Base-by-base conservation (phyloP, 2,797 vertebrate species). In the Poecilia picta region DNA sequence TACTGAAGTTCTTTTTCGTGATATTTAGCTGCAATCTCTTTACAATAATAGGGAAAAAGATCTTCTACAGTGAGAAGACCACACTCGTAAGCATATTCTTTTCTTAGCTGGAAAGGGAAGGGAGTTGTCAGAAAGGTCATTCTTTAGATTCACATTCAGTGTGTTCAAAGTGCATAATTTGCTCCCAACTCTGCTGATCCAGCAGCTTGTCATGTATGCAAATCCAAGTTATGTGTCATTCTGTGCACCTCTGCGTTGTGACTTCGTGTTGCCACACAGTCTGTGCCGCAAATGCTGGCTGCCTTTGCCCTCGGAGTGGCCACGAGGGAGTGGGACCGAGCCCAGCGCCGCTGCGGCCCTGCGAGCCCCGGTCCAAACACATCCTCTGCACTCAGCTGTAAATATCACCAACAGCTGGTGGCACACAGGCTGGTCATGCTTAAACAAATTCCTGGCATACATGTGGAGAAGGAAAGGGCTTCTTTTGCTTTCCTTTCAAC, bases 391-490 rank as follows among this genome's bases (percentile, higher is more conserved):
- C 90, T 95, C 91, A 92, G 91, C 92, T 95, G 95, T 95, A 96
- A 96, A 96, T 96, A 95, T 93, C 96, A 96, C 88, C 84, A 94
- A 94, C 93, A 94, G 96, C 95, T 96, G 92, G 94, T 96, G 96
- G 96, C 95, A 85, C 90, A 81, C 88, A 81, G 93, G 90, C 92
- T 95, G 94, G 89, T 93, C 89, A 90, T 92, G 94, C 94, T 93
- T 95, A 92, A 95, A 95, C 93, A 92, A 95, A 77, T 94, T 84
- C 87, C 85, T 91, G 90, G 93, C 91, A 87, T 92, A 89, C 87
- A 92, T 89, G 89, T 81, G 53, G 47, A 88, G 86, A 87, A 86
- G 85, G 53, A 74, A 78, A 78, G 83, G 82, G 83, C 82, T 83
- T 86, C 59, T 76, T 85, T 90, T 71, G 81, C 83, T 71, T 87